Base-by-base conservation (phyloP, 2,797 vertebrate species). In the Xenopus petersii region DNA sequence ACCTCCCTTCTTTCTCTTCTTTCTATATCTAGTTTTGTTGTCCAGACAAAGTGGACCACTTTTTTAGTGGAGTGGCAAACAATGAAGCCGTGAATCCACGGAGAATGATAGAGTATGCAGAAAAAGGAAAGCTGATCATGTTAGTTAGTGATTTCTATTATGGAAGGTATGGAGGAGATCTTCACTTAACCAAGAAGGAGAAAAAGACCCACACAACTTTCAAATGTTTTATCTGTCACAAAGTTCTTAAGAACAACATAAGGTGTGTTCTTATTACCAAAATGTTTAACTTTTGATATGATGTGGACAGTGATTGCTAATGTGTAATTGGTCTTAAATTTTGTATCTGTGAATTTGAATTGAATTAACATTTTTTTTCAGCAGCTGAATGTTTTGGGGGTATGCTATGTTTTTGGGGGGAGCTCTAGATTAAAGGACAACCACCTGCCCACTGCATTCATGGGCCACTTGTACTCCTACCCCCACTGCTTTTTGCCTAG, bases 81-180 rank as follows among this genome's bases (percentile, higher is more conserved):
- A 83, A 82, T 21, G 90, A 92, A 17, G 80, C 80, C 82, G 82
- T 80, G 8, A 83, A 80, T 73, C 48, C 83, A 58, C 66, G 81
- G 61, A 79, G 78, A 67, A 80, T 86, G 67, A 48, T 71, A 63
- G 42, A 68, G 76, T 93, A 94, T 69, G 81, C 81, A 36, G 93
- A 94, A 71, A 92, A 89, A 84, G 94, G 94, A 84, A 99, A 98
- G 83, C 87, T 96, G 85, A 97, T 99, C 84, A 99, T 99, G 98
- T 89, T 98, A 79, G 96, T 99, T 66, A 94, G 94, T 1, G 97
- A 99, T 74, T 99, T 99, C 78, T 99, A 99, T 87, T 99, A 99
- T 10, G 98, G 98, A 15, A 91, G 87, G 58, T 90, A 93, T 79
- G 93, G 96, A 81, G 97, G 97, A 68, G 93, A 98, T 56, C 67